Evolutionary conservation across 2,113 vertebrate species (phyloP).

Genomic region (Rhabdornis inornatus): DNA sequence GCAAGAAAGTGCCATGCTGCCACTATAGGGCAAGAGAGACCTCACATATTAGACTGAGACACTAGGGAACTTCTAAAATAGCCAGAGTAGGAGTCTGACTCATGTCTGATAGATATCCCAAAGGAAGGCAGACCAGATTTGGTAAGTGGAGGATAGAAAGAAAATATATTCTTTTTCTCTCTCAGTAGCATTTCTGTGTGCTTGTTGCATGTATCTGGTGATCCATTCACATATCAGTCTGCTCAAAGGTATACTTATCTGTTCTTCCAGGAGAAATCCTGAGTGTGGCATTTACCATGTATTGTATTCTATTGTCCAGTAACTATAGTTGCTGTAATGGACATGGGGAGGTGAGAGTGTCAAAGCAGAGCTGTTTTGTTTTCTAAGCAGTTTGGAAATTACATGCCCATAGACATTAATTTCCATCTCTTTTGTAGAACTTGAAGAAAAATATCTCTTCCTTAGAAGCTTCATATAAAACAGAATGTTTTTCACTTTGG

Average conservation of each 20-base stretch:
- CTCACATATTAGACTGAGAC: background rate
- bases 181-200: background rate
- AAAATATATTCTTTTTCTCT: background rate
- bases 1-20: background rate
- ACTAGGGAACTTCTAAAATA: background rate
- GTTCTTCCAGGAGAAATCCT: background rate
- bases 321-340: background rate
- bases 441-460: background rate
- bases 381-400: background rate
- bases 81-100: background rate
- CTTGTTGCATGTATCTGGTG: background rate
- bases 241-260: background rate
- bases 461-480: background rate
- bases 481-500: background rate
- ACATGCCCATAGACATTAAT: background rate
- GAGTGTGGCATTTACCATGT: background rate
- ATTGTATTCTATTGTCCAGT: background rate
- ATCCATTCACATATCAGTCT: background rate
- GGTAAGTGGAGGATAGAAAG: background rate
- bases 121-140: background rate
- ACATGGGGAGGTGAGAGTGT: background rate
- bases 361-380: background rate
- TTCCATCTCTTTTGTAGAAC: background rate
- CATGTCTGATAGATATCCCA: background rate
- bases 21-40: background rate